Base-by-base conservation (phyloP, 2,888 invertebrate genomes). In the Drosophila kambysellisi region DNA sequence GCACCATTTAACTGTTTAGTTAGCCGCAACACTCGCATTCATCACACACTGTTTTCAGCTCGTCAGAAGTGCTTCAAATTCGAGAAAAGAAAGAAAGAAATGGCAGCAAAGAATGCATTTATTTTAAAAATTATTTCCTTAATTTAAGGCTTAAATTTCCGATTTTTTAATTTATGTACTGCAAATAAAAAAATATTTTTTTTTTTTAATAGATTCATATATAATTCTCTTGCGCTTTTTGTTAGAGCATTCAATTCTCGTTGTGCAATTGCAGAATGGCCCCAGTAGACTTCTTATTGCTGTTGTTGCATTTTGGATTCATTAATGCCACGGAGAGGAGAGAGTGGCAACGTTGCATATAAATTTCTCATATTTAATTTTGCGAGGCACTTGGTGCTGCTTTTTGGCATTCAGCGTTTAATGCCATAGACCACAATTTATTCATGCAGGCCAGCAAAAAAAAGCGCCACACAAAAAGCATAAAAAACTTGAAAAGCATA, bases 341-440 rank as follows among this genome's bases (percentile, higher is more conserved):
- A 5, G 39, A 25, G 37, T 12, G 11, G 79, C 81, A 78, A 35
- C 79, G 76, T 79, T 88, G 84, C 88, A 88, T 84, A 84, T 84
- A 84, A 84, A 84, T 88, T 84, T 88, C 86, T 83, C 86, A 83
- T 88, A 88, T 84, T 84, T 88, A 88, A 88, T 84, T 84, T 84
- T 71, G 79, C 76, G 71, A 76, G 82, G 82, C 81, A 81, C 82
- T 81, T 81, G 78, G 64, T 72, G 79, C 75, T 81, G 79, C 76
- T 72, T 81, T 72, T 78, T 82, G 79, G 79, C 69, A 79, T 76
- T 76, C 68, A 48, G 65, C 75, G 63, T 75, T 79, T 79, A 76
- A 79, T 79, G 80, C 80, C 72, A 68, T 54, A 60, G 72, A 79
- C 80, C 78, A 72, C 78, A 80, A 79, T 80, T 79, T 80, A 79